Conservation (phyloP, 2,888 invertebrate species). For the Psylliodes chrysocephalus region DNA sequence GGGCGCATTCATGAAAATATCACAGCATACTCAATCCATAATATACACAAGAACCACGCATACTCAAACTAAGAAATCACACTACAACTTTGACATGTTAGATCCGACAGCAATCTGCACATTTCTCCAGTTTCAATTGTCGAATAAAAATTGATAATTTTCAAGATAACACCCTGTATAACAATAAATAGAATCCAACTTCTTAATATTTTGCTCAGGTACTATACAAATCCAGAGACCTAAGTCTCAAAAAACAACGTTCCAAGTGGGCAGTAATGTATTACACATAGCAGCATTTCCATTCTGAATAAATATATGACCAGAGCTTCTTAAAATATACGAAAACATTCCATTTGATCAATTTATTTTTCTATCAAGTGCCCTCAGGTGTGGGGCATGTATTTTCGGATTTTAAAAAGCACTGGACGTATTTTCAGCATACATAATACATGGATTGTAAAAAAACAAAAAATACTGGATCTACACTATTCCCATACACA, state of each 20-base stretch:
- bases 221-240: conserved; percentile 49
- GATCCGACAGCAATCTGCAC: no score
- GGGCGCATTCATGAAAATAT: conserved; percentile 42
- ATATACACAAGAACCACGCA: no score
- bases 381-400: no score
- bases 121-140: no score
- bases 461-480: conserved; percentile 40
- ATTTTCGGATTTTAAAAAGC: background rate
- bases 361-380: no score
- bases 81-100: no score
- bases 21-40: conserved; percentile 30
- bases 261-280: conserved; percentile 29
- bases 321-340: no score
- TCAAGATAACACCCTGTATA: conserved; percentile 40
- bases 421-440: conserved; percentile 18
- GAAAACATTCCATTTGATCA: no score
- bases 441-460: conserved; percentile 13
- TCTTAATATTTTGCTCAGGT: conserved; percentile 49
- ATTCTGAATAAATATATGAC: no score
- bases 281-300: conserved; percentile 16
- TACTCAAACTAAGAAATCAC: no score
- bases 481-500: conserved; percentile 38
- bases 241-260: conserved; percentile 28
- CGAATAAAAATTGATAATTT: conserved; percentile 31
- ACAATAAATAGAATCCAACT: conserved; percentile 45